These are phyloP conservation scores for Trematocara caparti DNA, from an alignment of 2,797 vertebrate genomes.

Conservation along the genomic window DNA sequence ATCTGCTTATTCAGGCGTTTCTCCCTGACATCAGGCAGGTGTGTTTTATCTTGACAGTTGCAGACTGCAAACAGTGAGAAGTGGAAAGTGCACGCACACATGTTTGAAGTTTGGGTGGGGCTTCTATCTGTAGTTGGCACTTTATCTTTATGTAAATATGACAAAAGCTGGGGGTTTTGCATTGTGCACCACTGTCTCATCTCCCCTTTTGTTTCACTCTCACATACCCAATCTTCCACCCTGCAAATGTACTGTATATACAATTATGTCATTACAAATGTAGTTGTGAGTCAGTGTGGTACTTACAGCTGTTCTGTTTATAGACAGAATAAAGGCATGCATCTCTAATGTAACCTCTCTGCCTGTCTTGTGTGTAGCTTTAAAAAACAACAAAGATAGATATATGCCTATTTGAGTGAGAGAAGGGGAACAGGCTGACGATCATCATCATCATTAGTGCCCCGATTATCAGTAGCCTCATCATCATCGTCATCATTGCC, in stretches of 20 bases:
- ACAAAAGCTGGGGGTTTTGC: slow-evolving; percentile 4
- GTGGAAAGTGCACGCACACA: background rate
- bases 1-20: slow-evolving; percentile 12
- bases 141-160: slow-evolving; percentile 49
- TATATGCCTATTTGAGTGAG: background rate
- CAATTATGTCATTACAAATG: background rate
- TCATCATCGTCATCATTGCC: background rate
- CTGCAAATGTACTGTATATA: background rate
- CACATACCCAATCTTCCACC: background rate
- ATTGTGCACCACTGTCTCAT: background rate
- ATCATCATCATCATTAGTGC: slow-evolving; percentile 26
- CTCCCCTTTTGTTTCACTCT: background rate
- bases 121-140: background rate
- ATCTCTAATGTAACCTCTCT: background rate
- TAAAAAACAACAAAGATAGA: background rate
- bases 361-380: background rate
- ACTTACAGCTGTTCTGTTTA: slow-evolving; percentile 43
- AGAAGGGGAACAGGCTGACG: slow-evolving; percentile 3
- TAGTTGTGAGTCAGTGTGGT: background rate
- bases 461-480: slow-evolving; percentile 15
- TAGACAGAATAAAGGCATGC: slow-evolving; percentile 30
- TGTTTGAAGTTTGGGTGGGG: slow-evolving; percentile 15
- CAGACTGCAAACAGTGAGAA: slow-evolving; percentile 29
- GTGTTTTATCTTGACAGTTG: slow-evolving; percentile 42
- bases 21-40: slow-evolving; percentile 41